A percentile compares a stretch with the other conserved stretches of the same genome.
Evolutionary conservation across 2,797 vertebrate genomes (phyloP).

Genomic region (Odontamblyopus lacepedii): DNA sequence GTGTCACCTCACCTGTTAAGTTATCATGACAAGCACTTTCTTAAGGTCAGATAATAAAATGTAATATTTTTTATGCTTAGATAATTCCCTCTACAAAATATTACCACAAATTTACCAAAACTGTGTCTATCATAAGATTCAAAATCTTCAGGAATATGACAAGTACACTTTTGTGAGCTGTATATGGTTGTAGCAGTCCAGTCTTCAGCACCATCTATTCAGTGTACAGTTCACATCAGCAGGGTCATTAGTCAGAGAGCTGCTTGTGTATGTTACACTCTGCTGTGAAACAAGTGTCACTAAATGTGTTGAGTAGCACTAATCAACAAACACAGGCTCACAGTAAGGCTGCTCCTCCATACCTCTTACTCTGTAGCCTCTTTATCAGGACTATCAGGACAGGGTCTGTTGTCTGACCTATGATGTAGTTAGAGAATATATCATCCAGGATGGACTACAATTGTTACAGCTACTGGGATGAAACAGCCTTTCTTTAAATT

Average conservation of each 20-base stretch:
- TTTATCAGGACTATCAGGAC: background rate
- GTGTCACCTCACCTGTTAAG: background rate
- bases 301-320: slow-evolving; percentile 26
- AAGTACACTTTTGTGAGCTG: background rate
- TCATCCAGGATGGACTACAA: background rate
- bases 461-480: too few relatives aligned
- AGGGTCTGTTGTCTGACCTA: background rate
- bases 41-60: background rate
- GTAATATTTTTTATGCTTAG: background rate
- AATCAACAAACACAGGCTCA: slow-evolving; percentile 34
- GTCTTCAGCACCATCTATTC: slow-evolving; percentile 1
- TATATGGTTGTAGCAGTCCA: background rate
- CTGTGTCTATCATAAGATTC: background rate
- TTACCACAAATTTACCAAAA: background rate
- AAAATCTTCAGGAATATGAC: background rate
- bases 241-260: slow-evolving; percentile 26
- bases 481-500: too few relatives aligned
- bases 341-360: slow-evolving; percentile 14
- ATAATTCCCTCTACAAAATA: background rate
- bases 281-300: slow-evolving; percentile 25
- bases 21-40: background rate
- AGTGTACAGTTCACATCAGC: slow-evolving; percentile 10
- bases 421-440: background rate
- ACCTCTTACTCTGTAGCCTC: slow-evolving; percentile 14
- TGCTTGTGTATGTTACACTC: slow-evolving; percentile 24